Conservation (phyloP, 2,797 vertebrate species). For the Varecia variegata region DNA sequence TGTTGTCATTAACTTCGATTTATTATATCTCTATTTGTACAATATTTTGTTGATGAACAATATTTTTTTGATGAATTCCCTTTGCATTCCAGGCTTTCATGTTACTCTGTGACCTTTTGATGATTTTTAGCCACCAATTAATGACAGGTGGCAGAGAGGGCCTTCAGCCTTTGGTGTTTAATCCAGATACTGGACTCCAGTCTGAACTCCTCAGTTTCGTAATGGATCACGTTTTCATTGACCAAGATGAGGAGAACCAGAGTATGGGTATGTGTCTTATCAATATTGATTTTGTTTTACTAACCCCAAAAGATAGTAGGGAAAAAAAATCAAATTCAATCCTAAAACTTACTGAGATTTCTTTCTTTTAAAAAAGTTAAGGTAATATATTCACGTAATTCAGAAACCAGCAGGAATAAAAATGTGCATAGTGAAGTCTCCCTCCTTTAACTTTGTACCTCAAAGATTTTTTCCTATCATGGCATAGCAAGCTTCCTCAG, state of each 20-base stretch:
- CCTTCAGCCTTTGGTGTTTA: slow-evolving; percentile 96
- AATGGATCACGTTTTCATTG: slow-evolving; percentile 99
- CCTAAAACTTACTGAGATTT: slow-evolving; percentile 31
- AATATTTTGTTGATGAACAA: slow-evolving; percentile 52
- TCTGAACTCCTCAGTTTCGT: slow-evolving; percentile 98
- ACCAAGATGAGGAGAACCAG: slow-evolving; percentile 99
- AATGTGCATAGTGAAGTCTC: neutral
- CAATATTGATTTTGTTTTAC: slow-evolving; percentile 17
- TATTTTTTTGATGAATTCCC: slow-evolving; percentile 17
- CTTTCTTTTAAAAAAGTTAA: neutral
- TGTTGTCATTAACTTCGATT: slow-evolving; percentile 31
- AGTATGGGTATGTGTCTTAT: slow-evolving; percentile 93
- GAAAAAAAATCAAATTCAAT: neutral
- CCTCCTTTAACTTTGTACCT: neutral
- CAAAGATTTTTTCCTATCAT: neutral
- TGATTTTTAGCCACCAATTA: slow-evolving; percentile 99
- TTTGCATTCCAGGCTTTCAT: slow-evolving; percentile 93
- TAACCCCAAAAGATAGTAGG: neutral
- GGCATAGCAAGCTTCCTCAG: neutral
- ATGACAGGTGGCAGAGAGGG: slow-evolving; percentile 93
- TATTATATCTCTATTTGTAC: neutral
- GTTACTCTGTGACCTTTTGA: slow-evolving; percentile 98
- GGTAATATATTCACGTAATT: neutral
- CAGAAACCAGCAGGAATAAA: slow-evolving; percentile 21
- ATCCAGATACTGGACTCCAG: slow-evolving; percentile 95